Conservation (phyloP, 2,797 vertebrate genomes). For the Rhabdomys pumilio region DNA sequence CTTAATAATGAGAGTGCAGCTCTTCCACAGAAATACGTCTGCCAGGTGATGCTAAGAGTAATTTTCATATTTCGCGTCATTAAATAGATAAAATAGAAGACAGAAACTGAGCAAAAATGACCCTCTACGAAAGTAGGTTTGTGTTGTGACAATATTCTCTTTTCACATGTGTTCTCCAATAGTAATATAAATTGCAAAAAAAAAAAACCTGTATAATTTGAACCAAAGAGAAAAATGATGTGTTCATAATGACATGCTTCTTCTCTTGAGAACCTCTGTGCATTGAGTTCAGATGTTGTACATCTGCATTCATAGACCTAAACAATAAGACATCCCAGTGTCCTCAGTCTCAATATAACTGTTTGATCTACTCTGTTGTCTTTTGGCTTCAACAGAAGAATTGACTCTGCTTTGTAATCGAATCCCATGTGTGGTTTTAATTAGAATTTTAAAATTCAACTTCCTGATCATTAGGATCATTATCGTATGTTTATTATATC, state of each 20-base stretch:
- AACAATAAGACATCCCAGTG: not conserved
- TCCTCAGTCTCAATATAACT: not conserved
- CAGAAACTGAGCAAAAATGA: not conserved
- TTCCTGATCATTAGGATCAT: not conserved
- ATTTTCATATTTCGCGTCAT: conserved; percentile 1
- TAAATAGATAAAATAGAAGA: not conserved
- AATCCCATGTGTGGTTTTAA: not conserved
- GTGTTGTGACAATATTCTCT: not conserved
- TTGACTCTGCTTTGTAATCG: not conserved
- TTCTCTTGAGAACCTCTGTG: not conserved
- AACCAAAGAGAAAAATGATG: not conserved
- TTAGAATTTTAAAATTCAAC: conserved; percentile 12
- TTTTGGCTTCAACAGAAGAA: not conserved
- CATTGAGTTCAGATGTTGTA: not conserved
- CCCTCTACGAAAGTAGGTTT: not conserved
- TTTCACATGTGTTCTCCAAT: not conserved
- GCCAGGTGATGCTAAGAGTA: not conserved
- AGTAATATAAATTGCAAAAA: not conserved
- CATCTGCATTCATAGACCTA: not conserved
- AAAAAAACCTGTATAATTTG: not conserved
- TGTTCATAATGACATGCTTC: not conserved
- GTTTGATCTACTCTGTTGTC: not conserved
- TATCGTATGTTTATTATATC: not conserved
- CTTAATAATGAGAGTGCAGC: not conserved
- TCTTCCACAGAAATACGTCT: not conserved